These are phyloP conservation scores for Eulithis testata DNA, from an alignment of 2,888 invertebrate species.

Conservation along the genomic window DNA sequence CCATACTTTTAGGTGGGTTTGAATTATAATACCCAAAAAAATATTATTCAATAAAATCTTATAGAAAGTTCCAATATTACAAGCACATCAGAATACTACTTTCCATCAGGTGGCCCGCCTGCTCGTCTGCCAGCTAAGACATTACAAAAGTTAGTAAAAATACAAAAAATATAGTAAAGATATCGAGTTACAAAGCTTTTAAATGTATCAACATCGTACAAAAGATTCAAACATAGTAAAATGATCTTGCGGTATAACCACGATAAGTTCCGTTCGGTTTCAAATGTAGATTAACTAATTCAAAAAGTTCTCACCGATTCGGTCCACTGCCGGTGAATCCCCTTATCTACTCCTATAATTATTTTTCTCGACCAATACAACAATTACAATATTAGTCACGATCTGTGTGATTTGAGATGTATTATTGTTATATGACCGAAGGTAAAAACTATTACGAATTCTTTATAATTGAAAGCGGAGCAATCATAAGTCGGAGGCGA, in stretches of 20 bases:
- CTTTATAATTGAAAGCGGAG: slow-evolving; percentile 61
- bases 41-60: slow-evolving; percentile 7
- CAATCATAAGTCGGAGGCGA: slow-evolving; percentile 36
- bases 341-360: slow-evolving; percentile 65
- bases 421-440: slow-evolving; percentile 54
- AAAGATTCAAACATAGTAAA: slow-evolving; percentile 42
- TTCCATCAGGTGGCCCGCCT: no score
- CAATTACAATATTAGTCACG: slow-evolving; percentile 79
- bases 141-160: no score
- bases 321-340: slow-evolving; percentile 71
- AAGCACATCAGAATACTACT: neutral
- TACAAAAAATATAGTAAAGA: slow-evolving; percentile 17
- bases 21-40: neutral
- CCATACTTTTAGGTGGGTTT: neutral
- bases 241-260: slow-evolving; percentile 62
- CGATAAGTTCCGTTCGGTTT: slow-evolving; percentile 69
- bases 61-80: slow-evolving; percentile 2
- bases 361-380: slow-evolving; percentile 80
- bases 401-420: slow-evolving; percentile 64
- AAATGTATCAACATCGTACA: slow-evolving; percentile 18
- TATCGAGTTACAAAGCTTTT: slow-evolving; percentile 26
- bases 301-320: slow-evolving; percentile 79
- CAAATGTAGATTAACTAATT: slow-evolving; percentile 76
- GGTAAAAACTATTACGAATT: slow-evolving; percentile 66
- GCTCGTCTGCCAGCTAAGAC: no score